A percentile compares a stretch with the other conserved stretches of the same genome.
Evolutionary conservation across 53 echinoderm and acorn worm genomes (phyloP).

Genomic region (Echinarachnius parma): DNA sequence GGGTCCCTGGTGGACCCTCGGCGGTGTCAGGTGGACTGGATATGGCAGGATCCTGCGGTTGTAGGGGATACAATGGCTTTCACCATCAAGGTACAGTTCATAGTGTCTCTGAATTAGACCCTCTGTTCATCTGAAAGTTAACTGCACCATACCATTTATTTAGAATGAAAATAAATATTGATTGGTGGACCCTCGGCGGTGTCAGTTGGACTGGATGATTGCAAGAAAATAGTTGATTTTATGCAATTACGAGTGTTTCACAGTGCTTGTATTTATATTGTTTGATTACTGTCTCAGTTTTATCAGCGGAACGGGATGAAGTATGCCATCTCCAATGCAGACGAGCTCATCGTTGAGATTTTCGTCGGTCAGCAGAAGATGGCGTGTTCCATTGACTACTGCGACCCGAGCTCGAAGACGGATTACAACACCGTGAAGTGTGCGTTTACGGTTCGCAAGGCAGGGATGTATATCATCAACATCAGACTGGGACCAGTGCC

Average conservation of each 20-base stretch:
- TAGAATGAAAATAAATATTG: too few species aligned
- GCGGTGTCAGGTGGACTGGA: slow-evolving; percentile 78
- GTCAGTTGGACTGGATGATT: too few species aligned
- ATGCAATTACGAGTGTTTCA: too few species aligned
- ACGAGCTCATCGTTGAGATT: slow-evolving; percentile 64
- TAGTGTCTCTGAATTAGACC: too few species aligned
- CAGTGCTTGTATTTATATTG: too few species aligned
- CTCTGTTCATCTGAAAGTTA: too few species aligned
- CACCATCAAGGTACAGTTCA: slow-evolving; percentile 81
- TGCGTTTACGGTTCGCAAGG: slow-evolving; percentile 76
- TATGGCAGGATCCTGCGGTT: slow-evolving; percentile 52
- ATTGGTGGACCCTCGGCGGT: too few species aligned
- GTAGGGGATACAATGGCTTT: slow-evolving; percentile 88
- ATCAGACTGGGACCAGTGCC: slow-evolving; percentile 52
- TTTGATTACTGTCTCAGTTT: slow-evolving; percentile 56
- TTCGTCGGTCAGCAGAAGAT: slow-evolving; percentile 67
- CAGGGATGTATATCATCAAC: slow-evolving; percentile 67
- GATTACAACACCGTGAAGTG: slow-evolving; percentile 62
- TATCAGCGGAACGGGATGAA: slow-evolving; percentile 81
- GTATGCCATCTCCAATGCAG: slow-evolving; percentile 67
- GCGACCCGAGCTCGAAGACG: slow-evolving; percentile 32
- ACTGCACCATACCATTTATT: too few species aligned
- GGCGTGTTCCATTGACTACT: slow-evolving; percentile 65
- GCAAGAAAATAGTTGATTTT: too few species aligned
- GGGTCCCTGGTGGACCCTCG: slow-evolving; percentile 79